Evolutionary conservation across 2,888 invertebrate species (phyloP).

Genomic region (Drosophila lutescens): DNA sequence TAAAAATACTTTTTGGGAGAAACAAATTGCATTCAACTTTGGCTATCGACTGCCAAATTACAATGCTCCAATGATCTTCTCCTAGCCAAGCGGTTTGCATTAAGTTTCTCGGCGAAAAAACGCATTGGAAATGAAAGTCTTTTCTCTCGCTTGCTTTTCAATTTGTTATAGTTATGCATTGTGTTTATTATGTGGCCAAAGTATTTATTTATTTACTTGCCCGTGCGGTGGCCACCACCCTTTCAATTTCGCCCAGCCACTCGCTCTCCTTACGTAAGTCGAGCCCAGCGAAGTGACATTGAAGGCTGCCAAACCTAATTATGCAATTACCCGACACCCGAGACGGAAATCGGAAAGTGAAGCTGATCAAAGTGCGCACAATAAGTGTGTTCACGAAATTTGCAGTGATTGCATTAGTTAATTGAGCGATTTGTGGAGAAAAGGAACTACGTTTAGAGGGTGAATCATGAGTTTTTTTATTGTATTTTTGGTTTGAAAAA

Average conservation of each 20-base stretch:
- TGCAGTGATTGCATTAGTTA: conserved; percentile 22
- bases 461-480: neutral
- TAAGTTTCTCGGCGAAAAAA: conserved; percentile 29
- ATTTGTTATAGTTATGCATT: conserved; percentile 73
- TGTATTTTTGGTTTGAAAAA: neutral
- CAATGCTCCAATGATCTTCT: conserved; percentile 62
- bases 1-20: conserved; percentile 40
- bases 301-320: conserved; percentile 61
- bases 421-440: conserved; percentile 20
- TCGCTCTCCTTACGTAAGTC: conserved; percentile 63
- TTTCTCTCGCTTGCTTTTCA: conserved; percentile 60
- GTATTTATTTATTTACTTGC: conserved; percentile 24
- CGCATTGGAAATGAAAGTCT: conserved; percentile 74
- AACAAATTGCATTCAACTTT: conserved; percentile 28
- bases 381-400: conserved; percentile 16
- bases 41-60: conserved; percentile 49
- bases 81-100: conserved; percentile 36
- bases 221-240: conserved; percentile 45
- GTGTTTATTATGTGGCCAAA: conserved; percentile 32
- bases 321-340: conserved; percentile 64
- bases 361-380: conserved; percentile 29
- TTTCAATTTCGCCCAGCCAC: conserved; percentile 50
- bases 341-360: conserved; percentile 46
- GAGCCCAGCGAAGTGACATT: conserved; percentile 45
- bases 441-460: conserved; percentile 4